Evolutionary conservation across 2,797 vertebrate genomes (phyloP).

Genomic region (Dendrocincla tyrannina): DNA sequence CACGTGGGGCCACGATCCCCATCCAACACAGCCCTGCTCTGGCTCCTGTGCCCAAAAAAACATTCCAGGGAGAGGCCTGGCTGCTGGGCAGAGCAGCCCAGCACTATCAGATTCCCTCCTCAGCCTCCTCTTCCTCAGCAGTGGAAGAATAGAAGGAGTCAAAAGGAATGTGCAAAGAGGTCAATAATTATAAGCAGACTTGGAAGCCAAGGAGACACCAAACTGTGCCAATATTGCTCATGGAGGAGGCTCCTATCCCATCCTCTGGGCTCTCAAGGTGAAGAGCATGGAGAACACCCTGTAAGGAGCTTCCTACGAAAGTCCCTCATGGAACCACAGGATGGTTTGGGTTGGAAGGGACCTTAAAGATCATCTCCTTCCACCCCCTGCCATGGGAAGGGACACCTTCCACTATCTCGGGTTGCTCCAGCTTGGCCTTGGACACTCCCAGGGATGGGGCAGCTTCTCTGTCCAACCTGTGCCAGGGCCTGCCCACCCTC

Average conservation of each 20-base stretch:
- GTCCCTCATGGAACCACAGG: background rate
- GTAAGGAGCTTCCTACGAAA: background rate
- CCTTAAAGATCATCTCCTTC: too few species aligned
- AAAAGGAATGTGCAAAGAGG: background rate
- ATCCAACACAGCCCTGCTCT: background rate
- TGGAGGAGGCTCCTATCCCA: accelerated
- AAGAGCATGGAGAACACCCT: background rate
- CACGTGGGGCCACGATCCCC: accelerated
- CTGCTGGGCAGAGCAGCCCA: background rate
- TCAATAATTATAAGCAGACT: too few species aligned
- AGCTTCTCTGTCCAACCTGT: background rate
- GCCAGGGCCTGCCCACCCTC: background rate
- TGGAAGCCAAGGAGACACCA: background rate
- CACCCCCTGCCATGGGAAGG: background rate
- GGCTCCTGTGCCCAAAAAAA: background rate
- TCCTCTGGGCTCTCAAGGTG: background rate
- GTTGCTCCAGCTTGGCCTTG: accelerated
- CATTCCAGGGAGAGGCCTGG: background rate
- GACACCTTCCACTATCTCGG: accelerated
- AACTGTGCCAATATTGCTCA: accelerated
- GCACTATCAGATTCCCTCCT: accelerated
- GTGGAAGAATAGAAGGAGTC: accelerated
- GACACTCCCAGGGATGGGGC: background rate
- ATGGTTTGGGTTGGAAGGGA: background rate
- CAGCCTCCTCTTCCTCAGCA: background rate